Evolutionary conservation across 2,888 invertebrate species (phyloP).

Genomic region (Poecilobothrus nobilitatus): DNA sequence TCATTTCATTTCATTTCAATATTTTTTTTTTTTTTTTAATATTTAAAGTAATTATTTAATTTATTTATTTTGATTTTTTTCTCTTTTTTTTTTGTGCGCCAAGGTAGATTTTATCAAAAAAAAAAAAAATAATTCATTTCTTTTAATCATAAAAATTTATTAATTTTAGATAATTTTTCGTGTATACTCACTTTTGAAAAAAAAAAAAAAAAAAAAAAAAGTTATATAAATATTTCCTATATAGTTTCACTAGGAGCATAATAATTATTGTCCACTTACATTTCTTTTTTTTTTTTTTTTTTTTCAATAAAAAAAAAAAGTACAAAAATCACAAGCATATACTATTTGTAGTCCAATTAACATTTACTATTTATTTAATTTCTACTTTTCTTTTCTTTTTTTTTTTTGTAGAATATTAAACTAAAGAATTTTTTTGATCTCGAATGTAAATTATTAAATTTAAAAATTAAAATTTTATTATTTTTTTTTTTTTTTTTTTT

Average conservation of each 20-base stretch:
- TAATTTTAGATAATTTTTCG: background rate
- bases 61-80: background rate
- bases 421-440: too few species aligned
- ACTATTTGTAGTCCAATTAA: background rate
- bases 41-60: too few species aligned
- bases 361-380: background rate
- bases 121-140: background rate
- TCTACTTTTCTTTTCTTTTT: too few species aligned
- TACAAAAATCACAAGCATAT: background rate
- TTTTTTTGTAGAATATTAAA: too few species aligned
- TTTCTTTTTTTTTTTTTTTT: background rate
- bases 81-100: background rate
- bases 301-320: background rate
- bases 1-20: too few species aligned
- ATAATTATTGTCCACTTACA: background rate
- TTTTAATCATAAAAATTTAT: background rate
- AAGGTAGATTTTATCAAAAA: background rate
- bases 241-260: background rate
- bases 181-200: slow-evolving; percentile 3
- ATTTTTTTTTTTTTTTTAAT: too few species aligned
- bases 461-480: too few species aligned
- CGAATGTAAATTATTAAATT: too few species aligned
- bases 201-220: too few species aligned
- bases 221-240: background rate
- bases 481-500: background rate